Conservation (phyloP, 2,113 vertebrate species). For the Abramis brama region DNA sequence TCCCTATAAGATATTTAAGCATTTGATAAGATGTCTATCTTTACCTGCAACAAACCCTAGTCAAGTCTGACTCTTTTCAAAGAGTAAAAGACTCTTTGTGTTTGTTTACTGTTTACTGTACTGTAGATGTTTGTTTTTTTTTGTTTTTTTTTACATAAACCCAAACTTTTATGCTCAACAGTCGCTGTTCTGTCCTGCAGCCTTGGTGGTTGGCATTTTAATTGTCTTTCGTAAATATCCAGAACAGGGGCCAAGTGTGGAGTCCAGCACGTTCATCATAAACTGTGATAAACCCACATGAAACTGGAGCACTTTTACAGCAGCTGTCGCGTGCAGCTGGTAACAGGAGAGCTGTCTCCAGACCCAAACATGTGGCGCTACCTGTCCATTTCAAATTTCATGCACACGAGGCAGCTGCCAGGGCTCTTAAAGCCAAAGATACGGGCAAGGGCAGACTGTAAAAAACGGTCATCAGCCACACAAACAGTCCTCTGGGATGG, state of each 20-base stretch:
- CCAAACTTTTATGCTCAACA: not conserved
- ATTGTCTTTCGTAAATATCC: constrained; percentile 59
- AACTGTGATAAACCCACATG: constrained; percentile 73
- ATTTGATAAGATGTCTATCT: not conserved
- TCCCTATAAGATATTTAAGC: not conserved
- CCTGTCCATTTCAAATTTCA: constrained; percentile 78
- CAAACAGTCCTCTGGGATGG: constrained; percentile 54
- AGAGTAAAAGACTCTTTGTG: not conserved
- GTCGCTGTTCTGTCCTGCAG: constrained; percentile 6
- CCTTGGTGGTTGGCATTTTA: constrained; percentile 61
- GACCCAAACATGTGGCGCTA: constrained; percentile 76
- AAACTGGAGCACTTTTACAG: constrained; percentile 71
- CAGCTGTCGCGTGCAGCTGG: constrained; percentile 82
- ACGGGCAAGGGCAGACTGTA: constrained; percentile 35
- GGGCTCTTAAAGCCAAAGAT: constrained; percentile 59
- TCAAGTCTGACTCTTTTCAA: not conserved
- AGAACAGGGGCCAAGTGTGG: constrained; percentile 54
- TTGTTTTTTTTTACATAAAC: not conserved
- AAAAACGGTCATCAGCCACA: constrained; percentile 32
- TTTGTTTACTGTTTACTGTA: constrained; percentile 1
- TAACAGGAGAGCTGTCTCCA: constrained; percentile 62
- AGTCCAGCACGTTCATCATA: constrained; percentile 71
- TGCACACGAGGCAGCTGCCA: constrained; percentile 73
- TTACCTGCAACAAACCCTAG: constrained; percentile 14
- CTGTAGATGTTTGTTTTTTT: too few species aligned